Evolutionary conservation across 2,888 invertebrate species (phyloP).

Genomic region (Xanthia togata): DNA sequence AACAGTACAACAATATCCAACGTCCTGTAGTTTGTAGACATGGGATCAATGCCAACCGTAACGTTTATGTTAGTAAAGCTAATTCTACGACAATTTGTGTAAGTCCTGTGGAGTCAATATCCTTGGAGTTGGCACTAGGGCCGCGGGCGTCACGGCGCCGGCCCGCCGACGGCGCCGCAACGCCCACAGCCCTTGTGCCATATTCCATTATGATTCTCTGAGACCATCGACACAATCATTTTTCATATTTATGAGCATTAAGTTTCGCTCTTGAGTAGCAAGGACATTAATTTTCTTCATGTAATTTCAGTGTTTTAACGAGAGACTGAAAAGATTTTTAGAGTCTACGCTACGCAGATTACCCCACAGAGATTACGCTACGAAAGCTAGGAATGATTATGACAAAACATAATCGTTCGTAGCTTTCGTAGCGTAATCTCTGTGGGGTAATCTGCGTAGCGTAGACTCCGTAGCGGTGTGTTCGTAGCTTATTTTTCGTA

Average conservation of each 20-base stretch:
- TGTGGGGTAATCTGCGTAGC: neutral
- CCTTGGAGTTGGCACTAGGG: conserved; percentile 54
- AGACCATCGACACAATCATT: conserved; percentile 49
- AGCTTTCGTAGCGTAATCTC: neutral
- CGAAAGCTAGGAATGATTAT: neutral
- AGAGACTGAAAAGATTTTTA: neutral
- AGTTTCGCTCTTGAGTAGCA: conserved; percentile 18
- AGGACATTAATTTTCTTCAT: conserved; percentile 18
- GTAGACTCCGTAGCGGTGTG: neutral
- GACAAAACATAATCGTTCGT: neutral
- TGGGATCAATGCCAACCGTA: conserved; percentile 63
- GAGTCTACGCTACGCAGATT: neutral
- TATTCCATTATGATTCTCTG: conserved; percentile 53
- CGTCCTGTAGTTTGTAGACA: conserved; percentile 24
- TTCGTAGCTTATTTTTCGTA: neutral
- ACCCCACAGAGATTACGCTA: neutral
- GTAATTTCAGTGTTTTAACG: conserved; percentile 9
- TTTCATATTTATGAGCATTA: conserved; percentile 41
- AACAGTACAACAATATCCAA: conserved; percentile 22
- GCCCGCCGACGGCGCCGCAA: conserved; percentile 47
- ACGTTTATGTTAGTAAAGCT: conserved; percentile 53
- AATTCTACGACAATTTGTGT: conserved; percentile 58
- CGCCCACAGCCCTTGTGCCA: conserved; percentile 49
- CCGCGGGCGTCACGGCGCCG: conserved; percentile 48
- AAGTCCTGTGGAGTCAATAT: conserved; percentile 61